Percentiles rank a stretch among this genome's conserved stretches.
These are phyloP conservation scores for Mythimna vitellina DNA, from an alignment of 2,888 invertebrate genomes.

Conservation along the genomic window DNA sequence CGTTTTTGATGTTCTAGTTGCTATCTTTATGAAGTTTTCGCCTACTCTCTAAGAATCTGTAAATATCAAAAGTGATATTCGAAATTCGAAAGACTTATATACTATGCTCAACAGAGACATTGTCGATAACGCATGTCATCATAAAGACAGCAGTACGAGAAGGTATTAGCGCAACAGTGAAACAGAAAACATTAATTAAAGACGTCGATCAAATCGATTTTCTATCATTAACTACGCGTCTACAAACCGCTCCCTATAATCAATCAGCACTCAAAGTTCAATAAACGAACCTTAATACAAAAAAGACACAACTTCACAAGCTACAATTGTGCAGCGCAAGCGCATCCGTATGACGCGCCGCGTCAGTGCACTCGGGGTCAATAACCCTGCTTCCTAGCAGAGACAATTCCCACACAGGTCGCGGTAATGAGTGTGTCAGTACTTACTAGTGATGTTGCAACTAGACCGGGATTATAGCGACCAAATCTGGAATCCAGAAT, in stretches of 20 bases:
- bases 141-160: not conserved
- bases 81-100: not conserved
- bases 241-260: conserved; percentile 16
- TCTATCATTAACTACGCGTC: not conserved
- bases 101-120: no score
- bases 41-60: not conserved
- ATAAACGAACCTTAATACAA: conserved; percentile 63
- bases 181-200: not conserved
- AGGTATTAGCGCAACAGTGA: not conserved
- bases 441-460: conserved; percentile 60
- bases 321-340: conserved; percentile 77
- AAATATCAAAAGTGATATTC: not conserved
- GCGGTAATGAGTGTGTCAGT: conserved; percentile 69
- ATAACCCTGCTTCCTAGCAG: conserved; percentile 75
- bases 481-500: not conserved
- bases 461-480: conserved; percentile 14
- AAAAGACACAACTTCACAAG: conserved; percentile 61
- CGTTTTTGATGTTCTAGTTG: not conserved
- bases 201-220: not conserved
- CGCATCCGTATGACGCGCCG: conserved; percentile 79
- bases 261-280: conserved; percentile 59
- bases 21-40: not conserved
- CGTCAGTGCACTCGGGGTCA: conserved; percentile 81
- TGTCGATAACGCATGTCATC: not conserved
- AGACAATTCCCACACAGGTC: conserved; percentile 76